Conservation (phyloP, 2,888 invertebrate genomes). For the Rapana venosa region DNA sequence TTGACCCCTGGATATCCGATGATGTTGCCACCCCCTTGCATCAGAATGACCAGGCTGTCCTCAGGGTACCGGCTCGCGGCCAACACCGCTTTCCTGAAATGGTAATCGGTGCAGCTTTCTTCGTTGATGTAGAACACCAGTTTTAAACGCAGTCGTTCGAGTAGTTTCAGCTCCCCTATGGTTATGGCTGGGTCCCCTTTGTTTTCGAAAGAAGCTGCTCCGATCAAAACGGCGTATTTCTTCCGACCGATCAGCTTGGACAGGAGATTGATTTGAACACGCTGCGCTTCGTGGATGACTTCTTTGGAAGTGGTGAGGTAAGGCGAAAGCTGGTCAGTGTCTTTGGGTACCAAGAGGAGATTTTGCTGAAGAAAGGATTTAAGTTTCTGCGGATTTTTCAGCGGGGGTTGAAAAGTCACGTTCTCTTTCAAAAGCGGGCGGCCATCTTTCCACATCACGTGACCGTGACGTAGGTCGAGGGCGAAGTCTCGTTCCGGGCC, state of each 20-base stretch:
- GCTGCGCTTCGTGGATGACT: constrained; percentile 50
- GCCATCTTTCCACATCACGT: constrained; percentile 21
- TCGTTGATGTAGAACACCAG: constrained; percentile 47
- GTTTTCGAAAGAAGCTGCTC: constrained; percentile 52
- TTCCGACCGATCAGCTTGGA: constrained; percentile 40
- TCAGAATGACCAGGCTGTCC: constrained; percentile 50
- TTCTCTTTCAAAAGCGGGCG: neutral
- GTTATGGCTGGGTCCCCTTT: constrained; percentile 57
- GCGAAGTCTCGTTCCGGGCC: neutral
- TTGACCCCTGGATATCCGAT: constrained; percentile 44
- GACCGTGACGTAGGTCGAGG: constrained; percentile 13
- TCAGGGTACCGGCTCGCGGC: constrained; percentile 16
- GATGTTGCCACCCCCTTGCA: constrained; percentile 58
- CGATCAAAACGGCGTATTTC: constrained; percentile 53
- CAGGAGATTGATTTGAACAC: constrained; percentile 50
- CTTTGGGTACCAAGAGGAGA: neutral
- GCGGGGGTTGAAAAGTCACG: constrained; percentile 1
- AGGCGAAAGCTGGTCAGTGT: constrained; percentile 30
- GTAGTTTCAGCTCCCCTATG: constrained; percentile 49
- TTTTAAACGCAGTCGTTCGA: constrained; percentile 43
- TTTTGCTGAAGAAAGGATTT: neutral
- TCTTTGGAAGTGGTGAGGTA: constrained; percentile 41
- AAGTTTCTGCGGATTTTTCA: neutral
- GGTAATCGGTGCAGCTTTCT: constrained; percentile 30
- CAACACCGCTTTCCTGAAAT: constrained; percentile 23